Base-by-base conservation (phyloP, 2,113 vertebrate genomes). In the Plestiodon gilberti region DNA sequence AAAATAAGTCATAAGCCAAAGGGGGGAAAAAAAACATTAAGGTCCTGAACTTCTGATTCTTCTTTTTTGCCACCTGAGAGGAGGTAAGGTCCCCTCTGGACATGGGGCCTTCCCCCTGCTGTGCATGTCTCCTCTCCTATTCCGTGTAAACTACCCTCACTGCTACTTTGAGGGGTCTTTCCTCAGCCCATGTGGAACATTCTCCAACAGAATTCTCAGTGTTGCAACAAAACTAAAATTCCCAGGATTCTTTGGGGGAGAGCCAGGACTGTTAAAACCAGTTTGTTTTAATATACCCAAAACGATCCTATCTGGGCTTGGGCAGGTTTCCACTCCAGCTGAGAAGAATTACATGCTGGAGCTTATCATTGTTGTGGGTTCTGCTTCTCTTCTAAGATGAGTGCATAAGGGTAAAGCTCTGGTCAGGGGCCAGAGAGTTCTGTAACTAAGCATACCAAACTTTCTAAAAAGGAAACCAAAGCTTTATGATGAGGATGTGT, bases 301-400 rank as follows among this genome's bases (percentile, higher is more conserved):
- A 64, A 9, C 8, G 33, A 33, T 82, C 76, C 73, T 61, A 6
- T 0, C 40, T 73, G 79, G 89, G 0, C 78, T 20, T 52, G 82
- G 80, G 83, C 81, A 87, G 81, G 76, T 80, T 89, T 59, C 78
- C 18, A 69, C n/a, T 76, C 14, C 43, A 57, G 11, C 71, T 83
- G 70, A 67, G 78, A 80, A 81, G 30, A 59, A 75, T 80, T 61
- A 59, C 70, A 76, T 1, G 11, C 28, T 43, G 43, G 61, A 52
- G 71, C 15, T 75, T 84, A 79, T 84, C 48, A 48, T 20, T 78
- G 81, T 38, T 82, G 33, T 13, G 7, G 22, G 38, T 81, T 82
- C 61, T 81, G 71, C n/a, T 75, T 75, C 28, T 86, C 67, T 83
- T 1, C 79, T 88, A 89, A 35, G 23, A 20, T 81, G 77, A 20